These are phyloP conservation scores for Ormyrus rosae DNA, from an alignment of 2,888 invertebrate species.

Conservation along the genomic window DNA sequence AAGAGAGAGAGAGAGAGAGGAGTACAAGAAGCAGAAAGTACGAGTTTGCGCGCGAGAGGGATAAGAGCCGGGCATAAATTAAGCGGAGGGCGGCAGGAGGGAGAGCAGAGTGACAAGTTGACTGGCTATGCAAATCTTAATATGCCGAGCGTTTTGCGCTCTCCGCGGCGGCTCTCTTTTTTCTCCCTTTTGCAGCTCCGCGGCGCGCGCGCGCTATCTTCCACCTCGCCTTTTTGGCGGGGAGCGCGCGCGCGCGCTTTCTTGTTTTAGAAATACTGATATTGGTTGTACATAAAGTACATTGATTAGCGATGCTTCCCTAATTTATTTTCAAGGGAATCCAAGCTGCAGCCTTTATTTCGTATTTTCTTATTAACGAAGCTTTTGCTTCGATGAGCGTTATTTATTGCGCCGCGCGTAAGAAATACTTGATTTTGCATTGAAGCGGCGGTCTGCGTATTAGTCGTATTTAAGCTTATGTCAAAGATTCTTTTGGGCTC, in stretches of 20 bases:
- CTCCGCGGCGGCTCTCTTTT: background rate
- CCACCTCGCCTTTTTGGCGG: background rate
- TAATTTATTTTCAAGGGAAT: conserved; percentile 35
- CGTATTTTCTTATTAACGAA: conserved; percentile 15
- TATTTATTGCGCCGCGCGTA: background rate
- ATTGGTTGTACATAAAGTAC: conserved; percentile 43
- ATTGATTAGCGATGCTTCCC: conserved; percentile 48
- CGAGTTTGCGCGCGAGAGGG: background rate
- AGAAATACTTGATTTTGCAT: no score
- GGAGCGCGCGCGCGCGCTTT: background rate
- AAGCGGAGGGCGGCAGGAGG: conserved; percentile 19
- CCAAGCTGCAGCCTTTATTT: background rate
- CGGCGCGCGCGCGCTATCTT: no score
- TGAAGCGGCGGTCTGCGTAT: no score
- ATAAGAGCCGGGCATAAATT: conserved; percentile 60
- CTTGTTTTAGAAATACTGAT: conserved; percentile 45
- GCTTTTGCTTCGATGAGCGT: background rate
- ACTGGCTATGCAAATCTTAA: conserved; percentile 58
- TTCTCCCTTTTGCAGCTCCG: background rate
- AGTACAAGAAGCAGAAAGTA: no score
- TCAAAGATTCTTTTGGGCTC: no score
- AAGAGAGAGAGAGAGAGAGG: conserved; percentile 10
- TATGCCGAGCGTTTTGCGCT: conserved; percentile 39
- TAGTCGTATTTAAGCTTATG: no score
- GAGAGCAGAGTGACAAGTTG: conserved; percentile 55